These are phyloP conservation scores for Spongilla lacustris DNA, from an alignment of 37 sponge, comb jelly and placozoan genomes.

Conservation along the genomic window DNA sequence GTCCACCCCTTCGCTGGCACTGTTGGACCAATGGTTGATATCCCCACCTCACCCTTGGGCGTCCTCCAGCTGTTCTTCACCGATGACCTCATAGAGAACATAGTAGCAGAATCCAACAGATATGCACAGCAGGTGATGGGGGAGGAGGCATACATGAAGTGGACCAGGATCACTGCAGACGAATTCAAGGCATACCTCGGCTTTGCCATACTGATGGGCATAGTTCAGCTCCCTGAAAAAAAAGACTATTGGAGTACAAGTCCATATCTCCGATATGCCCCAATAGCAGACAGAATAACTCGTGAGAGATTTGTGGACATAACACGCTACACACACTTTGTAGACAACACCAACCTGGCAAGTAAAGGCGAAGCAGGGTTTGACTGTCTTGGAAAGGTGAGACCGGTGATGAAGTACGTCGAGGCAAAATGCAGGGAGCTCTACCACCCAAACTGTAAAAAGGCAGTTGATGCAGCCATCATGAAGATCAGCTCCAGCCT, in stretches of 20 bases:
- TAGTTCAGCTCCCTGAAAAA: background rate
- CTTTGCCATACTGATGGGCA: conserved; percentile 28
- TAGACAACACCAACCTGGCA: background rate
- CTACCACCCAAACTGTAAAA: conserved; percentile 24
- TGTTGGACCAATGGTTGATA: conserved; percentile 11
- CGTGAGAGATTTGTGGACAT: conserved; percentile 33
- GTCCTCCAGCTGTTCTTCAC: conserved; percentile 31
- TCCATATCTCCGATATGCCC: background rate
- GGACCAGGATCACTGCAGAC: background rate
- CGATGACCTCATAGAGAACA: background rate
- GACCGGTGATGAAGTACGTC: conserved; percentile 4
- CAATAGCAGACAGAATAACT: conserved; percentile 21
- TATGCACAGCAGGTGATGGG: conserved; percentile 19
- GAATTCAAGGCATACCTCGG: conserved; percentile 35
- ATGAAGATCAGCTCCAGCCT: too few species aligned
- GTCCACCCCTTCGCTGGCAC: background rate
- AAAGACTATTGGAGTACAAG: conserved; percentile 40
- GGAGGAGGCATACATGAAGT: background rate
- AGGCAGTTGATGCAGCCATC: conserved; percentile 47
- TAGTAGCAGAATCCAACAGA: conserved; percentile 6
- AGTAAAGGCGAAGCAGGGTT: background rate
- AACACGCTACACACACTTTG: conserved; percentile 23
- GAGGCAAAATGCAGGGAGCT: background rate
- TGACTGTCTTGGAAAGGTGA: conserved; percentile 32
- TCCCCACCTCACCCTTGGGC: background rate